Evolutionary conservation across 2,113 vertebrate genomes (phyloP).

Genomic region (Caranx melampygus): DNA sequence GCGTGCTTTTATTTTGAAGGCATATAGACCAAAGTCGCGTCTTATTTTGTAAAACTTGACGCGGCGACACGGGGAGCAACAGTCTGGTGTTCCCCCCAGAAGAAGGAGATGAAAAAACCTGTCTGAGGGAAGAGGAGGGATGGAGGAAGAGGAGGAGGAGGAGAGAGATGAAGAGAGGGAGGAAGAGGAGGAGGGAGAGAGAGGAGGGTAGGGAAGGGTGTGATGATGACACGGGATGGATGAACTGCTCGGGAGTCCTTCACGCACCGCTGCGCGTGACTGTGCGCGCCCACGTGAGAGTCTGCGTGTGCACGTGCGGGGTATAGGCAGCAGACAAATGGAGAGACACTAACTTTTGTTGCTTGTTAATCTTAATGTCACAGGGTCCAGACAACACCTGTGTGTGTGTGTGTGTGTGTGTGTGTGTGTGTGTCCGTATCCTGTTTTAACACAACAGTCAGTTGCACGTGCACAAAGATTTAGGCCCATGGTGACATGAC

Average conservation of each 20-base stretch:
- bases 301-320: not conserved
- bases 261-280: slow-evolving; percentile 9
- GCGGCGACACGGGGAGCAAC: slow-evolving; percentile 50
- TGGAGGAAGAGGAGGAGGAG: not conserved
- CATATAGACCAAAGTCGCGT: rapidly evolving
- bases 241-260: slow-evolving; percentile 3
- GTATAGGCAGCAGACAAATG: not conserved
- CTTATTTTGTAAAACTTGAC: slow-evolving; percentile 19
- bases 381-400: too few relatives aligned
- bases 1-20: slow-evolving; percentile 56
- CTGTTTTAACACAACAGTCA: too few relatives aligned
- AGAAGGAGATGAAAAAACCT: slow-evolving; percentile 24
- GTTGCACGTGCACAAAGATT: too few relatives aligned
- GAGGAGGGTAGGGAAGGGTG: too few relatives aligned
- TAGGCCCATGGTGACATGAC: too few relatives aligned
- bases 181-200: not conserved
- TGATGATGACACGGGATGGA: not conserved
- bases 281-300: not conserved
- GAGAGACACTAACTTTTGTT: slow-evolving; percentile 1
- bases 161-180: not conserved
- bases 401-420: too few relatives aligned
- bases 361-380: not conserved
- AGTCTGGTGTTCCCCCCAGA: slow-evolving; percentile 64
- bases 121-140: slow-evolving; percentile 12
- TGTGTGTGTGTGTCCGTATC: too few relatives aligned